Percentiles rank a stretch among this genome's conserved stretches.
Evolutionary conservation across 2,888 invertebrate genomes (phyloP).

Genomic region (Caenorhabditis macrosperma): DNA sequence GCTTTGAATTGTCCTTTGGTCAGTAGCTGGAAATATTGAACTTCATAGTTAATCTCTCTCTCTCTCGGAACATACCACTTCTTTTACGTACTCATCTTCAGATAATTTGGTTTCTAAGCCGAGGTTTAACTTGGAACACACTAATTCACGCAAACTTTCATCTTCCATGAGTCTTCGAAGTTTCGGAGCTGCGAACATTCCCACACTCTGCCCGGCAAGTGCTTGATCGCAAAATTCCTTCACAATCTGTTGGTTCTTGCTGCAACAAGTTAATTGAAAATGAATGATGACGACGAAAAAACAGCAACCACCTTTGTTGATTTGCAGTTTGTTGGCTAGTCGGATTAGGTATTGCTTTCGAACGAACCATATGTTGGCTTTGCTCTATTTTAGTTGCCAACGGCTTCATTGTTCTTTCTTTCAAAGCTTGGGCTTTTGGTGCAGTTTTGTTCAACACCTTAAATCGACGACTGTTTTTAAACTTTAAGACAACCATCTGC

Average conservation of each 20-base stretch:
- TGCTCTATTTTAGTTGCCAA: slow-evolving; percentile 76
- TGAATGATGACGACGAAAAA: too few relatives aligned
- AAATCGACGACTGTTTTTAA: too few relatives aligned
- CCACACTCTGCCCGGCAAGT: slow-evolving; percentile 93
- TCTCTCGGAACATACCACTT: slow-evolving; percentile 88
- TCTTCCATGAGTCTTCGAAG: slow-evolving; percentile 90
- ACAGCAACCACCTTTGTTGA: slow-evolving; percentile 71
- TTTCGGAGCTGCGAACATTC: slow-evolving; percentile 90
- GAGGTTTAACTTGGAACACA: slow-evolving; percentile 93
- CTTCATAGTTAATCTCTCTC: neutral
- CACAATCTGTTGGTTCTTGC: slow-evolving; percentile 80
- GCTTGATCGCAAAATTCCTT: slow-evolving; percentile 83
- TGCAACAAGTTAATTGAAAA: slow-evolving; percentile 57
- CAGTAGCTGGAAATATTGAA: slow-evolving; percentile 85
- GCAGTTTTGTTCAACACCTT: slow-evolving; percentile 78
- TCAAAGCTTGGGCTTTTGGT: slow-evolving; percentile 79
- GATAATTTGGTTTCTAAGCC: slow-evolving; percentile 94
- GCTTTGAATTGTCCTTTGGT: slow-evolving; percentile 95
- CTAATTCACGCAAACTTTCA: slow-evolving; percentile 96
- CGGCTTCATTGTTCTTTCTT: slow-evolving; percentile 78
- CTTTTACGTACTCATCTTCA: slow-evolving; percentile 93
- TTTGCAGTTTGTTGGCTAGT: slow-evolving; percentile 74
- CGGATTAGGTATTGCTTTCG: slow-evolving; percentile 60
- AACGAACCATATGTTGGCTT: slow-evolving; percentile 75
- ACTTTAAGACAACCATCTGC: too few relatives aligned